Conservation (phyloP, 1,140 invertebrate genomes). For the Euura saliciscinereae region DNA sequence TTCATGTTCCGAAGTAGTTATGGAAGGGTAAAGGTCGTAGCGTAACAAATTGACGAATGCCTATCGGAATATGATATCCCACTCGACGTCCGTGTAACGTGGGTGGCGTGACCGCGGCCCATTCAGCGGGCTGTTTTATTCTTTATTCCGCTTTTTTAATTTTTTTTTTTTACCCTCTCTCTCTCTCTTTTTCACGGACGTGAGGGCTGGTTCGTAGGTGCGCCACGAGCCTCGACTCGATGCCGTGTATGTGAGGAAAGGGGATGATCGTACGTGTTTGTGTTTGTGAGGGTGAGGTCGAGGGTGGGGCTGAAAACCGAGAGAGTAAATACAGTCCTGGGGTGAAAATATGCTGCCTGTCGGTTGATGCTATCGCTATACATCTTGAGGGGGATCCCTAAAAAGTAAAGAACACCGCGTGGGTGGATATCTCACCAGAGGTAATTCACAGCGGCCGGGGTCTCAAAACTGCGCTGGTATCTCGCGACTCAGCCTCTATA, state of each 20-base stretch:
- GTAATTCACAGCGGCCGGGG: neutral
- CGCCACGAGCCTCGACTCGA: constrained; percentile 5
- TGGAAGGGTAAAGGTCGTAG: neutral
- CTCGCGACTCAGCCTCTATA: no score
- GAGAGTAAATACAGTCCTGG: neutral
- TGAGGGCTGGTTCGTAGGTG: constrained; percentile 3
- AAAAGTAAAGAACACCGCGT: neutral
- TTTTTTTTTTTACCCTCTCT: neutral
- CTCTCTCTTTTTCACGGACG: neutral
- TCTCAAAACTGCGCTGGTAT: neutral
- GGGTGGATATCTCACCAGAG: neutral
- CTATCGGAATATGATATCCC: neutral
- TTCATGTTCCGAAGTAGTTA: neutral
- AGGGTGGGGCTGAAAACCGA: constrained; percentile 1
- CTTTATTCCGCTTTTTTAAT: neutral
- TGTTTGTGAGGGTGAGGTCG: neutral
- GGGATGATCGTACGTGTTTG: neutral
- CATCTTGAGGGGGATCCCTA: neutral
- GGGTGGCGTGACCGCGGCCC: constrained; percentile 7
- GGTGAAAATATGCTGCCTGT: constrained; percentile 8
- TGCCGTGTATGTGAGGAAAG: no score
- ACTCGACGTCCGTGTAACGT: neutral
- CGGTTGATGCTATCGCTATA: constrained; percentile 1
- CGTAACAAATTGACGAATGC: neutral
- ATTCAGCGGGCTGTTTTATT: neutral